Evolutionary conservation across 2,888 invertebrate genomes (phyloP).

Genomic region (Chymomyza caudatula): DNA sequence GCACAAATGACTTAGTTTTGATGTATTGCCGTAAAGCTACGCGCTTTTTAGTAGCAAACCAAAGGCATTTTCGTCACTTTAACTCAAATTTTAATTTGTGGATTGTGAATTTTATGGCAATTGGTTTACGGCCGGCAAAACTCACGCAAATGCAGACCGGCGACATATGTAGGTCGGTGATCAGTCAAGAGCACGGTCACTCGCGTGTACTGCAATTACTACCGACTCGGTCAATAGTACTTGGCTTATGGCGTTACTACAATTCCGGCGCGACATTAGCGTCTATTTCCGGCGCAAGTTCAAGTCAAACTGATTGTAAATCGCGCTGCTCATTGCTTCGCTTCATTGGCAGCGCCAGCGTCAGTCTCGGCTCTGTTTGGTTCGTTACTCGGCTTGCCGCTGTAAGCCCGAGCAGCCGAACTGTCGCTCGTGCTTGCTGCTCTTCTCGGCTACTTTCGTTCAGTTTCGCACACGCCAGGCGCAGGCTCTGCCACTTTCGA

Average conservation of each 20-base stretch:
- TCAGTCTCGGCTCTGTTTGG: conserved; percentile 24
- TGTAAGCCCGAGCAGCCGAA: conserved; percentile 2
- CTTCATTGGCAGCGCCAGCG: conserved; percentile 61
- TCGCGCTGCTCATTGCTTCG: conserved; percentile 37
- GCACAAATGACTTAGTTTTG: too few relatives aligned
- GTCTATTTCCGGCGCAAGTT: conserved; percentile 75
- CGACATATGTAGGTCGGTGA: not conserved
- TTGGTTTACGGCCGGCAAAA: not conserved
- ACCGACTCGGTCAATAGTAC: not conserved
- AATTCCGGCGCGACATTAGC: conserved; percentile 47
- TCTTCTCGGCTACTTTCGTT: conserved; percentile 27
- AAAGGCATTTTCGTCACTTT: too few relatives aligned
- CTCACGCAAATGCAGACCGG: not conserved
- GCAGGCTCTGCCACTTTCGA: conserved; percentile 53
- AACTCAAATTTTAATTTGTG: too few relatives aligned
- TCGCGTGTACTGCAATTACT: not conserved
- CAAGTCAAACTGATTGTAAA: conserved; percentile 63
- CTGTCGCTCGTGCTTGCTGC: not conserved
- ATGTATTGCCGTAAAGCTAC: too few relatives aligned
- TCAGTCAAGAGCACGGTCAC: not conserved
- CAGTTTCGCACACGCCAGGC: conserved; percentile 42
- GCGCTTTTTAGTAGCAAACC: too few relatives aligned
- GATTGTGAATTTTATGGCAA: conserved; percentile 1
- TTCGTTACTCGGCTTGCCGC: not conserved
- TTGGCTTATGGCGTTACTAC: conserved; percentile 16